Conservation (phyloP, 1,140 invertebrate species). For the Drosophila auraria region DNA sequence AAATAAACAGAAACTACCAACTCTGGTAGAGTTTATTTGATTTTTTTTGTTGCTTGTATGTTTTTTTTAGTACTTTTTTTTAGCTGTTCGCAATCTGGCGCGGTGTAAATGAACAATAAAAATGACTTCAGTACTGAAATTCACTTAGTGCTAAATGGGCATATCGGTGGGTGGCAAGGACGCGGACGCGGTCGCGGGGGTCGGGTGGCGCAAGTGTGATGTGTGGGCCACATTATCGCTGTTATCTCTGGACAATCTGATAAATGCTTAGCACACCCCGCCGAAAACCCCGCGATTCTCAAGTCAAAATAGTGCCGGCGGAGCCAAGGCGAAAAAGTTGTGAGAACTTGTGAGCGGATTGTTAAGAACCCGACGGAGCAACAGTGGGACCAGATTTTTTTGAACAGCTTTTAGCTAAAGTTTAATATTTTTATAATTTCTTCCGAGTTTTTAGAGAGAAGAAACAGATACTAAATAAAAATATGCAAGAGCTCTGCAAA, state of each 20-base stretch:
- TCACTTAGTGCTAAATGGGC: slow-evolving; percentile 46
- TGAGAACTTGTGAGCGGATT: slow-evolving; percentile 26
- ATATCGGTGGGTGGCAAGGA: slow-evolving; percentile 9
- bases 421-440: not conserved
- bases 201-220: slow-evolving; percentile 22
- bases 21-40: slow-evolving; percentile 39
- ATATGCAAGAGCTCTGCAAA: too few species aligned
- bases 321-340: slow-evolving; percentile 9
- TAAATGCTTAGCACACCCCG: slow-evolving; percentile 44
- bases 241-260: slow-evolving; percentile 68
- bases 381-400: slow-evolving; percentile 4
- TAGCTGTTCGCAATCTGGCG: slow-evolving; percentile 43
- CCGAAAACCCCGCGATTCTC: not conserved
- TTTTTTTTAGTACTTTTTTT: slow-evolving; percentile 2
- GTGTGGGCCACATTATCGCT: slow-evolving; percentile 51
- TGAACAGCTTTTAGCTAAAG: not conserved
- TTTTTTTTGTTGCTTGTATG: slow-evolving; percentile 12
- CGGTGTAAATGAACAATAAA: slow-evolving; percentile 68
- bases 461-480: too few species aligned
- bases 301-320: slow-evolving; percentile 17
- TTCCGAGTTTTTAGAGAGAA: not conserved
- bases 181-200: not conserved
- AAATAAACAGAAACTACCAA: slow-evolving; percentile 36
- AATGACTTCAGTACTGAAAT: slow-evolving; percentile 47
- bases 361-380: not conserved